A percentile compares a stretch with the other conserved stretches of the same genome.
Conservation (phyloP, 2,888 invertebrate genomes). For the Amphipyra berbera region DNA sequence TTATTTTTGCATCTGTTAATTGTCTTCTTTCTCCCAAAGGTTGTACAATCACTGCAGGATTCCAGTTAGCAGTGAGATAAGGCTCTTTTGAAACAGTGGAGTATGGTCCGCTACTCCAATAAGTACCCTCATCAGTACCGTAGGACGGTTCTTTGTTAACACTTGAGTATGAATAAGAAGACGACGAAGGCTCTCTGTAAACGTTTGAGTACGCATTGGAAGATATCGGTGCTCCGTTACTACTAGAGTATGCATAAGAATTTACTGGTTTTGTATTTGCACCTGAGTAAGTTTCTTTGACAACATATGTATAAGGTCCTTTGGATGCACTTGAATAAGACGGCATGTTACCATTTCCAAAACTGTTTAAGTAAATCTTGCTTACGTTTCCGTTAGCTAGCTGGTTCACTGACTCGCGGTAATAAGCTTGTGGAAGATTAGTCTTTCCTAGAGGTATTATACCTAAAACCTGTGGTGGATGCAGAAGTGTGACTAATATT, state of each 20-base stretch:
- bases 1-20: conserved; percentile 26
- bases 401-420: not conserved
- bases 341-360: conserved; percentile 1
- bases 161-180: conserved; percentile 4
- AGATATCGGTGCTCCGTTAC: not conserved
- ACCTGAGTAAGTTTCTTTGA: conserved; percentile 8
- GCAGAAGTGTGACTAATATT: conserved; percentile 65
- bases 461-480: conserved; percentile 72
- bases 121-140: not conserved
- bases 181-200: not conserved
- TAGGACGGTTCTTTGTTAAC: not conserved
- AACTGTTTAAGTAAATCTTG: not conserved
- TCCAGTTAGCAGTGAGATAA: conserved; percentile 17
- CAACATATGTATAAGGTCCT: conserved; percentile 1
- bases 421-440: conserved; percentile 36
- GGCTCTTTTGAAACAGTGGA: conserved; percentile 11
- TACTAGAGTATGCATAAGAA: conserved; percentile 1
- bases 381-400: conserved; percentile 10
- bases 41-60: not conserved
- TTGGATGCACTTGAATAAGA: not conserved
- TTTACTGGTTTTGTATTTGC: not conserved
- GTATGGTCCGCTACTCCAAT: conserved; percentile 27
- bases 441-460: conserved; percentile 72
- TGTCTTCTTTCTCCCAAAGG: conserved; percentile 20
- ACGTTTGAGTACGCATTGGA: conserved; percentile 1